Percentiles rank a stretch among this genome's conserved stretches.
Evolutionary conservation across 2,113 vertebrate genomes (phyloP).

Genomic region (Rhabdornis inornatus): DNA sequence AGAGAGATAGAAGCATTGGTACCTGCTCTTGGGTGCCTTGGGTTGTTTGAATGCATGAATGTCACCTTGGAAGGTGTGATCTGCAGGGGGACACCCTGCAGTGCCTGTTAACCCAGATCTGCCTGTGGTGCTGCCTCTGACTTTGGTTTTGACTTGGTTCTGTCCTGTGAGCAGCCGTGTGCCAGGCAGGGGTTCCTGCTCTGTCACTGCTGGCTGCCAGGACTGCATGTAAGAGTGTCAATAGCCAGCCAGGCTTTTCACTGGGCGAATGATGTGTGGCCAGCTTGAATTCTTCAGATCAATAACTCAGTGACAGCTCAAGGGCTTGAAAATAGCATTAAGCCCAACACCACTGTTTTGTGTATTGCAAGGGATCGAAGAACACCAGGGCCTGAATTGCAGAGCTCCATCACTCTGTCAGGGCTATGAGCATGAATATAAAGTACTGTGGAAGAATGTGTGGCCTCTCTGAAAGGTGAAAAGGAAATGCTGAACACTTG

Average conservation of each 20-base stretch:
- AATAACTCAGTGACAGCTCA: neutral
- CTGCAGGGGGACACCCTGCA: accelerated
- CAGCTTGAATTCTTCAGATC: neutral
- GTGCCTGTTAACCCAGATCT: neutral
- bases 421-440: neutral
- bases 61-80: neutral
- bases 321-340: neutral
- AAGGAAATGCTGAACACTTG: neutral
- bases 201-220: neutral
- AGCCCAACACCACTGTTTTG: neutral
- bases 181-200: accelerated
- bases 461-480: neutral
- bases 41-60: neutral
- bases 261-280: neutral
- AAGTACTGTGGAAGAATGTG: neutral
- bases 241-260: neutral
- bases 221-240: accelerated
- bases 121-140: neutral
- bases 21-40: neutral
- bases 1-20: accelerated
- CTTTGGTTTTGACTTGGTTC: neutral
- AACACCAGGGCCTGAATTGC: neutral
- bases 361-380: neutral
- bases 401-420: neutral
- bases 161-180: accelerated